Percentiles rank a stretch among this genome's conserved stretches.
These are phyloP conservation scores for Ormyrus rosae DNA, from an alignment of 2,888 invertebrate species.

Conservation along the genomic window DNA sequence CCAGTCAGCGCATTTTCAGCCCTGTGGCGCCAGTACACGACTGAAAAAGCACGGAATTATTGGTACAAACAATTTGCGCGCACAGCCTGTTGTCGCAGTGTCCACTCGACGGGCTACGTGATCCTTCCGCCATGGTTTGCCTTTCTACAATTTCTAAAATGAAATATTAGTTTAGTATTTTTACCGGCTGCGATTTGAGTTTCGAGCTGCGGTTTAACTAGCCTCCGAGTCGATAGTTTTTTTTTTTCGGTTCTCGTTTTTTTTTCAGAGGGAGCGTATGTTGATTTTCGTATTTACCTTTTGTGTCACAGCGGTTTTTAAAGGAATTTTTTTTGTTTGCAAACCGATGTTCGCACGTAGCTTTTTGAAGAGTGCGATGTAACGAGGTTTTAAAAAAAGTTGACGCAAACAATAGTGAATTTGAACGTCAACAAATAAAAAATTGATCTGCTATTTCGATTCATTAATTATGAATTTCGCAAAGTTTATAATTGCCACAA, in stretches of 20 bases:
- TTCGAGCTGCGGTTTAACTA: too few species aligned
- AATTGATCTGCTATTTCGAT: too few species aligned
- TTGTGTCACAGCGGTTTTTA: too few species aligned
- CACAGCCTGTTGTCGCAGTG: conserved; percentile 29
- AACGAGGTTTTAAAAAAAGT: too few species aligned
- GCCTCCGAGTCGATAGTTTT: not conserved
- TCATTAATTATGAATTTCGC: too few species aligned
- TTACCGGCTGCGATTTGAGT: not conserved
- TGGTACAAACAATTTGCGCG: conserved; percentile 37
- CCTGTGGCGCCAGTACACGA: conserved; percentile 25
- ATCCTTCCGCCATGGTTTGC: conserved; percentile 2
- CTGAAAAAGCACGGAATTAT: conserved; percentile 32
- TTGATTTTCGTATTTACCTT: too few species aligned
- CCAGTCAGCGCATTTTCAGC: conserved; percentile 21
- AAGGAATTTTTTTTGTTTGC: too few species aligned
- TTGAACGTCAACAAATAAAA: too few species aligned
- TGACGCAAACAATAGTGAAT: too few species aligned
- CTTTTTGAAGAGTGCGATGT: too few species aligned
- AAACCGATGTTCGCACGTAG: too few species aligned
- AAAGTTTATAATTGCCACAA: too few species aligned
- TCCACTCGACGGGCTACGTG: conserved; percentile 25
- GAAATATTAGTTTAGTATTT: conserved; percentile 31
- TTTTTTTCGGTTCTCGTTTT: conserved; percentile 1
- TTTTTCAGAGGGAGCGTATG: not conserved
- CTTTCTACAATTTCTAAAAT: conserved; percentile 15